Evolutionary conservation across 2,797 vertebrate species (phyloP), one percentile per base, ranked within the genome.

Genomic region (Poeciliopsis infans): DNA sequence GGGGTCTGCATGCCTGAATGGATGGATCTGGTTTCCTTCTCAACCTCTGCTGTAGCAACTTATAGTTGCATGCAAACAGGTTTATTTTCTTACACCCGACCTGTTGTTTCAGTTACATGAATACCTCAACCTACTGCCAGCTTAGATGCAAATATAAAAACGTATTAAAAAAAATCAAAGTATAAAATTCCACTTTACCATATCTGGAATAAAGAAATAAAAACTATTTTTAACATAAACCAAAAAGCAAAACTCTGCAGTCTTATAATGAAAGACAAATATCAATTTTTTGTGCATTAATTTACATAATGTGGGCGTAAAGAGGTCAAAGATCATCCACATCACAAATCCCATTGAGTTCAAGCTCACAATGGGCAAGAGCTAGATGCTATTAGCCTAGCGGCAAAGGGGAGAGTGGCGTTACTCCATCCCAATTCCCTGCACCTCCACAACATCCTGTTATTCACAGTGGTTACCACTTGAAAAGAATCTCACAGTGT

Each of bases 241-340:
- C 39, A 71, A 59, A n/a, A 31, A 36, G 49, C 64, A 39, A 23
- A 57, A 55, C 72, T 41, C 47, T 31, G 36, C 3, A 0, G 25
- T 31, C 12, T 13, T 33, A 25, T 45, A 68, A 23, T 57, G 70
- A 51, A 33, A 23, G 71, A 86, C 92, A 87, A 71, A 87, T 91
- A 88, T 88, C 93, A 94, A 94, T 93, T 92, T 74, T 61, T 96
- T 90, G 85, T 86, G 85, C 75, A 81, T 91, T 85, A 68, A 94
- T 97, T 95, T 95, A 93, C 96, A 96, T 96, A 96, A 92, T 95
- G 96, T 96, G 95, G 72, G 95, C 55, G 93, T 93, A 95, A 87
- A 93, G 90, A 78, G 94, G 95, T 95, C 93, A 91, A 93, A 96
- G 96, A 95, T 96, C 97, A 95, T 91, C 94, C 94, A 94, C 95